Conservation (phyloP, 2,113 vertebrate species). For the Scortum barcoo region DNA sequence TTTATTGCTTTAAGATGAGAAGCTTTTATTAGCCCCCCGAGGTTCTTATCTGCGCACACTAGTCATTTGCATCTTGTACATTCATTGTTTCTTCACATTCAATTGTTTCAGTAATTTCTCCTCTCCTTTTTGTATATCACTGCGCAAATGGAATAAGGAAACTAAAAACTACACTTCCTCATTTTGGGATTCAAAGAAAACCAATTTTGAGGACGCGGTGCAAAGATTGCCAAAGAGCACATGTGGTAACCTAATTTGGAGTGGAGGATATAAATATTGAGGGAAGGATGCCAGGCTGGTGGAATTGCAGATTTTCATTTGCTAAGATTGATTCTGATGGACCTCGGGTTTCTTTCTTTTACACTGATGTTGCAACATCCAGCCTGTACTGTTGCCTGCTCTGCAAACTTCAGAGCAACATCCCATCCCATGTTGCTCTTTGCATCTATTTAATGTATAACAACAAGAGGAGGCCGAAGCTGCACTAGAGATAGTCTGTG, state of each 20-base stretch:
- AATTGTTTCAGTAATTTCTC: conserved; percentile 5
- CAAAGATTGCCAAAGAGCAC: not conserved
- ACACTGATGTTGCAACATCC: not conserved
- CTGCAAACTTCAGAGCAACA: not conserved
- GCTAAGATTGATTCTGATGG: not conserved
- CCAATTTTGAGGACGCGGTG: not conserved
- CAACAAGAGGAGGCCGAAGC: not conserved
- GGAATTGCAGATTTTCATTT: rapidly evolving
- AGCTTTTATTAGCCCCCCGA: conserved; percentile 32
- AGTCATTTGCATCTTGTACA: conserved; percentile 31
- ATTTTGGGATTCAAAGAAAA: not conserved
- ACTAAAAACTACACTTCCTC: not conserved
- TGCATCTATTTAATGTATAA: not conserved
- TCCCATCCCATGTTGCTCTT: not conserved
- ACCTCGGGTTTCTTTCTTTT: not conserved
- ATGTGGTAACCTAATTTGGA: conserved; percentile 8
- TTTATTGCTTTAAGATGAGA: conserved; percentile 29
- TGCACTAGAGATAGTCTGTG: not conserved
- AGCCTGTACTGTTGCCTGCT: not conserved
- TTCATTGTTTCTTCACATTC: conserved; percentile 25
- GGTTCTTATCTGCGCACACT: conserved; percentile 2
- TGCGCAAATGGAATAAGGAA: conserved; percentile 3
- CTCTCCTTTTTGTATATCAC: conserved; percentile 4
- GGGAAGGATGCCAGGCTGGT: not conserved
- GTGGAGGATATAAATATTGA: not conserved